Percentiles rank a stretch among this genome's conserved stretches.
Conservation (phyloP, 2,888 invertebrate genomes). For the Drosophila mayaguana region DNA sequence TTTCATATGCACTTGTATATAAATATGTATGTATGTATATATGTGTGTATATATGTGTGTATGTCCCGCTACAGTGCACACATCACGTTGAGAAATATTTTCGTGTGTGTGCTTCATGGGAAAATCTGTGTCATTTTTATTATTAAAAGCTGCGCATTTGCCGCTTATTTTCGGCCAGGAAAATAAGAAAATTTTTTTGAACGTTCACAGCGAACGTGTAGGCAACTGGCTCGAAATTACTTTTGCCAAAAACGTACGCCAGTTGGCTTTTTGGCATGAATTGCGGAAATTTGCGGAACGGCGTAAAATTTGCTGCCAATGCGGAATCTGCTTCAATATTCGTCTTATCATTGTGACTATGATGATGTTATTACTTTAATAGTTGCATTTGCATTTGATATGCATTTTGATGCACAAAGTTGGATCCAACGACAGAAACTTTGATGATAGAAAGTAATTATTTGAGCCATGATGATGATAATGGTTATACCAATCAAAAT, state of each 20-base stretch:
- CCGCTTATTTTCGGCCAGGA: slow-evolving; percentile 37
- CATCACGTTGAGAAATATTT: slow-evolving; percentile 30
- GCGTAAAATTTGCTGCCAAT: not conserved
- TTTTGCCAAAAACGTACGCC: slow-evolving; percentile 26
- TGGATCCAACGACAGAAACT: not conserved
- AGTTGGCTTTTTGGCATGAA: slow-evolving; percentile 4
- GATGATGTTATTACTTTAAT: not conserved
- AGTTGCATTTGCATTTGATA: not conserved
- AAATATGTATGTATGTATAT: not conserved
- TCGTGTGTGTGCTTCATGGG: slow-evolving; percentile 18
- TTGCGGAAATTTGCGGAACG: not conserved
- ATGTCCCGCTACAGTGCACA: not conserved
- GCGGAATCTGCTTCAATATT: not conserved
- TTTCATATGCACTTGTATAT: slow-evolving; percentile 36
- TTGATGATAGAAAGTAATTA: not conserved
- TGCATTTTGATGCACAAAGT: not conserved
- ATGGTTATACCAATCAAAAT: not conserved
- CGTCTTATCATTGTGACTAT: not conserved
- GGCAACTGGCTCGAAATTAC: slow-evolving; percentile 24
- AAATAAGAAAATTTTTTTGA: slow-evolving; percentile 22
- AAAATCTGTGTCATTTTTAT: slow-evolving; percentile 79
- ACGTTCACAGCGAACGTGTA: not conserved
- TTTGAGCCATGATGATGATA: not conserved
- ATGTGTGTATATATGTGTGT: not conserved
- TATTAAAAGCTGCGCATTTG: slow-evolving; percentile 67